These are phyloP conservation scores for Benthosema pterotum DNA, from an alignment of 2,797 vertebrate species.

Conservation along the genomic window DNA sequence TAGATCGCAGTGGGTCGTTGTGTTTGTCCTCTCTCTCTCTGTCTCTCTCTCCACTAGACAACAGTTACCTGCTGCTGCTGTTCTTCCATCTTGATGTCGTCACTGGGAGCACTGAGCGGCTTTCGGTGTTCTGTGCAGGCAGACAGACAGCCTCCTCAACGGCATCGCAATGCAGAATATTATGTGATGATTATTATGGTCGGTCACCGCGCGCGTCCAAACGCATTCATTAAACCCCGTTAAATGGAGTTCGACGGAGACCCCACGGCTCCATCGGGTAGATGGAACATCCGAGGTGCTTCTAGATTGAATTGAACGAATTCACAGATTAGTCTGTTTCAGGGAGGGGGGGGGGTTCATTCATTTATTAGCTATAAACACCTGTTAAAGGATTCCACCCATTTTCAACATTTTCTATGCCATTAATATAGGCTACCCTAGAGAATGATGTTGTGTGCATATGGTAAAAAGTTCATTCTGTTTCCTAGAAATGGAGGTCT, in stretches of 20 bases:
- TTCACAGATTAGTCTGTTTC: neutral
- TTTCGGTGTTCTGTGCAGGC: too few species aligned
- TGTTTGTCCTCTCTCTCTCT: slow-evolving; percentile 29
- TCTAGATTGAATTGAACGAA: neutral
- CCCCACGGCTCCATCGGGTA: neutral
- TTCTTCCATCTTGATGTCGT: slow-evolving; percentile 72
- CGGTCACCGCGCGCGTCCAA: too few species aligned
- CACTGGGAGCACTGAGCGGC: slow-evolving; percentile 35
- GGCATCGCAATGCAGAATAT: slow-evolving; percentile 45
- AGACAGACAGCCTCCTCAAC: slow-evolving; percentile 39
- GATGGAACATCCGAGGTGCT: neutral
- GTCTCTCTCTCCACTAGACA: slow-evolving; percentile 53
- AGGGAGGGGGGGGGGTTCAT: neutral
- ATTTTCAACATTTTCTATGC: too few species aligned
- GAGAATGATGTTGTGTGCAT: too few species aligned
- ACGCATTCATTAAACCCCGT: too few species aligned
- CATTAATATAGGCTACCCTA: too few species aligned
- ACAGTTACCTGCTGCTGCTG: slow-evolving; percentile 56
- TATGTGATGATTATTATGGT: too few species aligned
- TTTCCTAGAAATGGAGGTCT: too few species aligned
- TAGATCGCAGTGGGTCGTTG: slow-evolving; percentile 12
- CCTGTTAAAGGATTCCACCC: too few species aligned
- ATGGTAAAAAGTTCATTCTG: too few species aligned
- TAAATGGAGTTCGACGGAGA: neutral
- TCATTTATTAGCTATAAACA: neutral